Conservation (phyloP, 2,113 vertebrate genomes). For the Microcebus ravelobensis region DNA sequence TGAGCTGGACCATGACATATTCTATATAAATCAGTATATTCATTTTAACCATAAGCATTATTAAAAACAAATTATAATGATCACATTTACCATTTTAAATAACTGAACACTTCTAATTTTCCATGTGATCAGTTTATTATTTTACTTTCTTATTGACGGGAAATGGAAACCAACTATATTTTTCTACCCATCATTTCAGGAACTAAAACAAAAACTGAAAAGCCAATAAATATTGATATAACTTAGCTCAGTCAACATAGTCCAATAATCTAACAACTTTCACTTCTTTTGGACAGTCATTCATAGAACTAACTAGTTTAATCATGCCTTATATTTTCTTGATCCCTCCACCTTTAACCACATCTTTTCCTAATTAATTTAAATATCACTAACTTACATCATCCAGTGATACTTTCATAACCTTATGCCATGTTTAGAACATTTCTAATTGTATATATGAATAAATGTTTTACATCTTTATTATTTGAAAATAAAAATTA, state of each 20-base stretch:
- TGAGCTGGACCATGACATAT: not conserved
- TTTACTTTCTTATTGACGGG: not conserved
- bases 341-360: not conserved
- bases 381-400: not conserved
- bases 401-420: not conserved
- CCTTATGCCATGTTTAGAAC: not conserved
- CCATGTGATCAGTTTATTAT: not conserved
- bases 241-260: not conserved
- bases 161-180: not conserved
- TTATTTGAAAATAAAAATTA: constrained; percentile 9
- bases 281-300: not conserved
- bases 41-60: not conserved
- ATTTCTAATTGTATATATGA: not conserved
- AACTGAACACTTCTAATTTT: not conserved
- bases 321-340: not conserved
- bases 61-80: not conserved
- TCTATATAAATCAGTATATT: not conserved
- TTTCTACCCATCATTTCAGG: not conserved
- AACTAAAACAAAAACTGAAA: not conserved
- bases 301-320: not conserved
- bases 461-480: not conserved
- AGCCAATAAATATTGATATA: not conserved
- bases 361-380: not conserved
- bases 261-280: not conserved
- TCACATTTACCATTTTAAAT: not conserved